These are phyloP conservation scores for Coendou prehensilis DNA, from an alignment of 2,797 vertebrate species.

Conservation along the genomic window DNA sequence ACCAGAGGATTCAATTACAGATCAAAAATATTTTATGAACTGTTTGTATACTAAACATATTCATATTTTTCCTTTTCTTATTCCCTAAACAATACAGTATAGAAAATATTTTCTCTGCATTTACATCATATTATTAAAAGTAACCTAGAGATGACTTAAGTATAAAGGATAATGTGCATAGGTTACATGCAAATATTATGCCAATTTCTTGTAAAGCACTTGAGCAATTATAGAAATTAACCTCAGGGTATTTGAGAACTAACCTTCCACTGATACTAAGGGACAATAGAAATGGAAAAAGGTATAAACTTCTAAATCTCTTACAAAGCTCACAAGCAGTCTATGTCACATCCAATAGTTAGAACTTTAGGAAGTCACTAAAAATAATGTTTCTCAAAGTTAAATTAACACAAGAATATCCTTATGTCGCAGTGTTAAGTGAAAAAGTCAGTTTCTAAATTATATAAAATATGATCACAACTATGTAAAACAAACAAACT, in stretches of 20 bases:
- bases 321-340: conserved; percentile 9
- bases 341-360: not conserved
- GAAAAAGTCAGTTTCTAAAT: conserved; percentile 71
- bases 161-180: not conserved
- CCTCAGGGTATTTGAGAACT: not conserved
- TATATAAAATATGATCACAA: conserved; percentile 60
- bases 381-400: conserved; percentile 61
- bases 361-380: conserved; percentile 35
- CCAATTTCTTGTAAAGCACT: not conserved
- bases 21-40: not conserved
- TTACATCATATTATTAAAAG: not conserved
- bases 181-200: not conserved
- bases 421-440: conserved; percentile 67
- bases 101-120: not conserved
- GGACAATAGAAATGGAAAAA: not conserved
- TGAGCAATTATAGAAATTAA: not conserved
- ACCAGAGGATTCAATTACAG: not conserved
- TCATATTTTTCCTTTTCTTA: not conserved
- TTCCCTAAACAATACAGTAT: not conserved
- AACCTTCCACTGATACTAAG: not conserved
- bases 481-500: conserved; percentile 73
- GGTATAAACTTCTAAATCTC: not conserved
- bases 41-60: not conserved
- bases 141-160: not conserved
- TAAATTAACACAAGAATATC: conserved; percentile 60